Percentiles rank a stretch among this genome's conserved stretches.
These are phyloP conservation scores for Leptatherina wallacei DNA, from an alignment of 2,797 vertebrate species.

Conservation along the genomic window DNA sequence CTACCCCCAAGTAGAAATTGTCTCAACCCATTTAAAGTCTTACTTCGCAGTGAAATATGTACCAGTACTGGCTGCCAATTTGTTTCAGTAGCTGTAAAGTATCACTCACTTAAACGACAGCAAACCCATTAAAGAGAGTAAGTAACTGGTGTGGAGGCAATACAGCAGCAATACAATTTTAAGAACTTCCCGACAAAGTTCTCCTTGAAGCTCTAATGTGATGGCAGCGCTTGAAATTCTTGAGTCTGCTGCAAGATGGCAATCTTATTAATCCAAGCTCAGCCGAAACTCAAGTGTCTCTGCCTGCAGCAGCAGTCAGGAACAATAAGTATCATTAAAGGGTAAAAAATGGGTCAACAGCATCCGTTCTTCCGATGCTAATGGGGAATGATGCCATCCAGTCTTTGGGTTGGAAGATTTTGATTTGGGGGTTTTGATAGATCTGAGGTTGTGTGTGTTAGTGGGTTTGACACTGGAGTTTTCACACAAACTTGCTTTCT, in stretches of 20 bases:
- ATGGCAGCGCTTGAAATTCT: background rate
- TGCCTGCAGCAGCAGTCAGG: background rate
- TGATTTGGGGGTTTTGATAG: background rate
- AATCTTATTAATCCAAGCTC: background rate
- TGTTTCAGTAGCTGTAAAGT: background rate
- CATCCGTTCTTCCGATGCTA: background rate
- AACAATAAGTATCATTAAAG: background rate
- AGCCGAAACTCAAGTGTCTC: background rate
- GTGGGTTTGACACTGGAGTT: slow-evolving; percentile 9
- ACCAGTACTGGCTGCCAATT: background rate
- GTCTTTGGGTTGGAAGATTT: background rate
- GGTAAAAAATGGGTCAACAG: background rate
- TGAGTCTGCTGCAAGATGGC: background rate
- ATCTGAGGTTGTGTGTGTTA: background rate
- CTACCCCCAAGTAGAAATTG: background rate
- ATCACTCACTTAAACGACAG: background rate
- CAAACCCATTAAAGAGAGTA: background rate
- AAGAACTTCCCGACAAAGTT: slow-evolving; percentile 1
- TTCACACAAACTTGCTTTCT: slow-evolving; percentile 16
- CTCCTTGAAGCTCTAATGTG: background rate
- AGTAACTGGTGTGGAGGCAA: background rate
- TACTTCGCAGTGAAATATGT: background rate
- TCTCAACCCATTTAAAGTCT: background rate
- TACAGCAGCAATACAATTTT: background rate
- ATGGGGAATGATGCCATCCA: background rate